Evolutionary conservation across 2,797 vertebrate genomes (phyloP).

Genomic region (Esox lucius): DNA sequence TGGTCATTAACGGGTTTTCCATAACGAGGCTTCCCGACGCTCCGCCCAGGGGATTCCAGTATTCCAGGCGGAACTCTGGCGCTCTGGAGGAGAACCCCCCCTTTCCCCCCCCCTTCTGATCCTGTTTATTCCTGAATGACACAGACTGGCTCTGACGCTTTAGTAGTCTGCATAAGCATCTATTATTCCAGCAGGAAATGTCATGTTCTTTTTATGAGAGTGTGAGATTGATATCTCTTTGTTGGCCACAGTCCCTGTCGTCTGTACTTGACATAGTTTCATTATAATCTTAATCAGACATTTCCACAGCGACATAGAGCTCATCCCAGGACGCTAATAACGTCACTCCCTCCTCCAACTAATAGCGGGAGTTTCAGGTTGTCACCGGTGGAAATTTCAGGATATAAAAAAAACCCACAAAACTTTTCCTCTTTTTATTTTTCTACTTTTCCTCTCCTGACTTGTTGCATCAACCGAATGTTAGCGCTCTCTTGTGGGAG

Average conservation of each 20-base stretch:
- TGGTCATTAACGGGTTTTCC: conserved; percentile 61
- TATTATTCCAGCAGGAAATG: conserved; percentile 67
- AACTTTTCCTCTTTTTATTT: conserved; percentile 31
- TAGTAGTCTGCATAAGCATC: conserved; percentile 63
- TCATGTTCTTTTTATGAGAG: conserved; percentile 56
- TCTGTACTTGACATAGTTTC: conserved; percentile 65
- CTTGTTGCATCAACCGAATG: conserved; percentile 59
- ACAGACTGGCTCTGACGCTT: conserved; percentile 44
- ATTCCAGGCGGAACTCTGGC: conserved; percentile 60
- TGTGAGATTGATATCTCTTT: conserved; percentile 60
- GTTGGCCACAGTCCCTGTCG: conserved; percentile 64
- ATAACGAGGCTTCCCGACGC: conserved; percentile 54
- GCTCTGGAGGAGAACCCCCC: conserved; percentile 52
- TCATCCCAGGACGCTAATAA: conserved; percentile 64
- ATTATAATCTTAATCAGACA: conserved; percentile 66
- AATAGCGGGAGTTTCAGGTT: conserved; percentile 73
- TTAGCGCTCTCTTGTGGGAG: conserved; percentile 64
- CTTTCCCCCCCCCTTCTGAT: conserved; percentile 34
- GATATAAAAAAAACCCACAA: conserved; percentile 56
- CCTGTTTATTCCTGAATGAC: conserved; percentile 51
- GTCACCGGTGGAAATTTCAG: conserved; percentile 73
- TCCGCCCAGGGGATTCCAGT: conserved; percentile 56
- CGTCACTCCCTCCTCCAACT: conserved; percentile 53
- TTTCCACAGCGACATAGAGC: conserved; percentile 72
- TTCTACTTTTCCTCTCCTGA: conserved; percentile 56